phyloP scores from a whole-genome alignment of 2,797 vertebrate species.

The Natrix natrix region DNA sequence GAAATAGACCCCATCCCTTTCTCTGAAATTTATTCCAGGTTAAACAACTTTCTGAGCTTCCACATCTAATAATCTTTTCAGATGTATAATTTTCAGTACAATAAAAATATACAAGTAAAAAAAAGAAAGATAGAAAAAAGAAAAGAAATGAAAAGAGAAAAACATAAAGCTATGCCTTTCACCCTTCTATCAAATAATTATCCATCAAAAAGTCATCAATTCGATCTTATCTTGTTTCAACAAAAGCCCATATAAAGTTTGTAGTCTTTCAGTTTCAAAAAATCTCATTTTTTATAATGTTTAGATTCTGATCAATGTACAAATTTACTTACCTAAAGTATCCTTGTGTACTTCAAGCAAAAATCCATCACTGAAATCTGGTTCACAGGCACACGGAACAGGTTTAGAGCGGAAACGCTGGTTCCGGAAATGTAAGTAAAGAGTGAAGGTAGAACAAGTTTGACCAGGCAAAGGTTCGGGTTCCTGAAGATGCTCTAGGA shows the following conservation, averaged over 20 bases:
- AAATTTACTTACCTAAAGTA: conserved; percentile 74
- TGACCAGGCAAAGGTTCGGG: conserved; percentile 91
- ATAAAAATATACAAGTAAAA: not conserved
- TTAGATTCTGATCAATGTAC: not conserved
- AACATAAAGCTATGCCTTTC: not conserved
- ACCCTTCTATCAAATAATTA: not conserved
- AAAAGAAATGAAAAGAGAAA: not conserved
- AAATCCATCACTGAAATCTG: conserved; percentile 92
- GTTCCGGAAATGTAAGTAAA: conserved; percentile 92
- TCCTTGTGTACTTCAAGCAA: conserved; percentile 90
- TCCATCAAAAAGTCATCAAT: not conserved
- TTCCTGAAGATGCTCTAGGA: conserved; percentile 96
- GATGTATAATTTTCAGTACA: not conserved
- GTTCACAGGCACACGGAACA: conserved; percentile 93
- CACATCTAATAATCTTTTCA: not conserved
- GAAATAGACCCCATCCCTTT: not conserved
- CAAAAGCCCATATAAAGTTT: not conserved
- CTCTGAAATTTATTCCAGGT: not conserved
- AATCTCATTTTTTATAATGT: not conserved
- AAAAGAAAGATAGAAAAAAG: not conserved
- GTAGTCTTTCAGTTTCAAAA: not conserved
- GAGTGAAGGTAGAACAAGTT: conserved; percentile 86
- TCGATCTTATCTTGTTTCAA: not conserved
- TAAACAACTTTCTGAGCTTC: not conserved
- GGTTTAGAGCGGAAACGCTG: conserved; percentile 95